Conservation (phyloP, 2,113 vertebrate species). For the Bufo gargarizans region DNA sequence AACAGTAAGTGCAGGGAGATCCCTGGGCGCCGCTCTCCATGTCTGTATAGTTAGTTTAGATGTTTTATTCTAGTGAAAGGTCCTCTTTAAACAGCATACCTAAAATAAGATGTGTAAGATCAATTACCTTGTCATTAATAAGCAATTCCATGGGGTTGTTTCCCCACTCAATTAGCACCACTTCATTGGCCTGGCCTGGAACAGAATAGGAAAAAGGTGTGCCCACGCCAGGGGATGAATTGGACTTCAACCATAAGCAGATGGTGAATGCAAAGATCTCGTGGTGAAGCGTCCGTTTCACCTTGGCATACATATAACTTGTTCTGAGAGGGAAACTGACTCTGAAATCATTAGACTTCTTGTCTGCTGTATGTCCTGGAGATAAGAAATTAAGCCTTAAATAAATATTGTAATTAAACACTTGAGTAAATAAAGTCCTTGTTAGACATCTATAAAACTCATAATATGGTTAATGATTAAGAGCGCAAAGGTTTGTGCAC, state of each 20-base stretch:
- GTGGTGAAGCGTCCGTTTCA: slow-evolving; percentile 94
- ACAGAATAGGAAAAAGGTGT: slow-evolving; percentile 96
- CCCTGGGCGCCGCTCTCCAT: too few species aligned
- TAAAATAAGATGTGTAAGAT: neutral
- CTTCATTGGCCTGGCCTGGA: slow-evolving; percentile 95
- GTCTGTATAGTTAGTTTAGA: too few species aligned
- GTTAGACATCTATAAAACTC: neutral
- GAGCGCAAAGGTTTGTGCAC: too few species aligned
- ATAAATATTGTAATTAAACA: slow-evolving; percentile 20
- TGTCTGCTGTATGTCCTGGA: slow-evolving; percentile 58
- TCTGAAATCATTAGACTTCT: slow-evolving; percentile 54
- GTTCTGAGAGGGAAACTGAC: slow-evolving; percentile 84
- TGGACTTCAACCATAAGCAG: slow-evolving; percentile 96
- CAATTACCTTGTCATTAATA: slow-evolving; percentile 93
- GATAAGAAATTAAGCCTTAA: slow-evolving; percentile 35
- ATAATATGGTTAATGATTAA: slow-evolving; percentile 17
- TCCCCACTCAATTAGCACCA: slow-evolving; percentile 97
- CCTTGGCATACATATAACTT: slow-evolving; percentile 93
- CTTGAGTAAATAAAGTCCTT: neutral
- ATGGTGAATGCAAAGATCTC: slow-evolving; percentile 96
- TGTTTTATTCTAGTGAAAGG: too few species aligned
- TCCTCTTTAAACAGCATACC: too few species aligned
- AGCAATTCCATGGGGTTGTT: slow-evolving; percentile 96
- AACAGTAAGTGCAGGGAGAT: too few species aligned
- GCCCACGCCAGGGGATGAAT: slow-evolving; percentile 89